Evolutionary conservation across 2,888 invertebrate genomes (phyloP).

Genomic region (Xanthia icteritia): DNA sequence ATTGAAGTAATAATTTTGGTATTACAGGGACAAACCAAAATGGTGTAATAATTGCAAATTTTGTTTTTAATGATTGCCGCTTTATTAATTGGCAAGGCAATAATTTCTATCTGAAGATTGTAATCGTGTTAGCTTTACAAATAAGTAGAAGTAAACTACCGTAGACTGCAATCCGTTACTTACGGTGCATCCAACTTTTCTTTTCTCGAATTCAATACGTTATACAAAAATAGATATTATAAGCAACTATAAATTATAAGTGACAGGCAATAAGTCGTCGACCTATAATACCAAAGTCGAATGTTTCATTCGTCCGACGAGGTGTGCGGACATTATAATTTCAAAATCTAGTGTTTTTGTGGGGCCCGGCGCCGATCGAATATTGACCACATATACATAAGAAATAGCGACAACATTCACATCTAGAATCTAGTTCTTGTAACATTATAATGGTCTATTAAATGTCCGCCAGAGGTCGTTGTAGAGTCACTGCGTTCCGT

Average conservation of each 20-base stretch:
- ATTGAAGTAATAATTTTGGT: too few relatives aligned
- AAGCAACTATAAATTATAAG: constrained; percentile 13
- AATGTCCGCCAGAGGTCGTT: constrained; percentile 56
- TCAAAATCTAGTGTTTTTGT: constrained; percentile 80
- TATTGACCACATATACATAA: constrained; percentile 60
- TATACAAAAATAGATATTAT: constrained; percentile 11
- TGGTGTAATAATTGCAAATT: too few relatives aligned
- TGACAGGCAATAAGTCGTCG: constrained; percentile 56
- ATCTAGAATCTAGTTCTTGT: constrained; percentile 58
- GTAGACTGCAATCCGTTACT: constrained; percentile 43
- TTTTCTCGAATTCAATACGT: constrained; percentile 42
- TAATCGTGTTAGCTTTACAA: constrained; percentile 23
- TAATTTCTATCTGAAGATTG: constrained; percentile 18
- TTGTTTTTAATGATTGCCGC: too few relatives aligned
- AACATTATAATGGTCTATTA: constrained; percentile 35
- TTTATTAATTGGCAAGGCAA: constrained; percentile 4
- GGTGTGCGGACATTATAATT: constrained; percentile 74
- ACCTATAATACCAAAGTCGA: constrained; percentile 64
- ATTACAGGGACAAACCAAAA: too few relatives aligned
- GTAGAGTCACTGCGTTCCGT: constrained; percentile 35
- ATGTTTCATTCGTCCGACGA: constrained; percentile 51
- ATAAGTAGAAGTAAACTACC: constrained; percentile 31
- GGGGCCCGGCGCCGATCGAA: constrained; percentile 67
- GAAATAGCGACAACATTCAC: constrained; percentile 51
- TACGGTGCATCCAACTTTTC: constrained; percentile 40